phyloP scores from a whole-genome alignment of 2,888 invertebrate species.

The Therioaphis trifolii region DNA sequence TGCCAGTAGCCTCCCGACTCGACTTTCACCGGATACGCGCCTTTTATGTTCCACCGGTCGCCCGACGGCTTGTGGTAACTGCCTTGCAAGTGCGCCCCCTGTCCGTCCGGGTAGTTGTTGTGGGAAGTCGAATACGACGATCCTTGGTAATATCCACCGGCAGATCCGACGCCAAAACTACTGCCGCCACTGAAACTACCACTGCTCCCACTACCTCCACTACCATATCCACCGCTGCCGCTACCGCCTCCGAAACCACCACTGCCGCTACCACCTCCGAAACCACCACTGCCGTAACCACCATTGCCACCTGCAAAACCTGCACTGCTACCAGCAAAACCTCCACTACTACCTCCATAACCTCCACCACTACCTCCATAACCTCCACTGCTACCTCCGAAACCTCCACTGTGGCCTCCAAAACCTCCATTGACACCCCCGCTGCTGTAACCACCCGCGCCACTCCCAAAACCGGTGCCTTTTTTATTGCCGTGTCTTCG shows the following conservation, averaged over 20 bases:
- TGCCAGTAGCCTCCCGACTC: conserved; percentile 62
- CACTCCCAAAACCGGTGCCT: not conserved
- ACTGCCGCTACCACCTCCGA: too few relatives aligned
- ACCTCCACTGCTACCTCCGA: not conserved
- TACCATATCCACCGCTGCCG: not conserved
- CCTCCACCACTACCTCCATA: not conserved
- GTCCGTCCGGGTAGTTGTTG: not conserved
- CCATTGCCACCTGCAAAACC: not conserved
- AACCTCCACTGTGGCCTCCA: too few relatives aligned
- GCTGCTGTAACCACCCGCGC: not conserved
- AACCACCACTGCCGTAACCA: not conserved
- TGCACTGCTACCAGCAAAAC: too few relatives aligned
- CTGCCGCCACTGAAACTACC: not conserved
- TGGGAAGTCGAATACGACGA: not conserved
- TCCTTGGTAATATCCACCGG: conserved; percentile 48
- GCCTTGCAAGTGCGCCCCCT: not conserved
- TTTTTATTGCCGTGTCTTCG: conserved; percentile 61
- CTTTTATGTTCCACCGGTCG: conserved; percentile 56
- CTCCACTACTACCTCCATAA: not conserved
- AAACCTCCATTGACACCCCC: not conserved
- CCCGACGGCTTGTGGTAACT: not conserved
- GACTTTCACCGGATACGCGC: conserved; percentile 59
- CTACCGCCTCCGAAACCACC: not conserved
- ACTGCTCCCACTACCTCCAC: not conserved
- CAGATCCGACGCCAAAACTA: not conserved